Base-by-base conservation (phyloP, 1,140 invertebrate species). In the Drosophila chauvacae region DNA sequence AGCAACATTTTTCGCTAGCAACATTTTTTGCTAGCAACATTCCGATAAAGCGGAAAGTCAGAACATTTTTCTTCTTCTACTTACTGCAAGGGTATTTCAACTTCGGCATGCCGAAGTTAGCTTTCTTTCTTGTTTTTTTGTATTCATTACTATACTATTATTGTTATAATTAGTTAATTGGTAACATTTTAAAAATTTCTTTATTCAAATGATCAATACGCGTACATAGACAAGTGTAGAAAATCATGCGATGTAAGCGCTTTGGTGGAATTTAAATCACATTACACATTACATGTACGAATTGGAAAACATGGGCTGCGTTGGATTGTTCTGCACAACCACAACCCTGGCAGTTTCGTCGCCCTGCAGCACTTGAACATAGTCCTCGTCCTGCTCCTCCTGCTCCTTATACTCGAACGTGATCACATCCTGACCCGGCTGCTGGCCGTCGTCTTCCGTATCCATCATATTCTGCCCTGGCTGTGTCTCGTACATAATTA, bases 251-350 rank as follows among this genome's bases (percentile, higher is more conserved):
- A 13, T 26, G 3, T 6, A 16, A 16, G 28, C 37, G 47, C 41
- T 39, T 53, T 55, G 59, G 42, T 56, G 18, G 10, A 85, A 44
- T 69, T 77, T 2, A 50, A 73, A 62, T 37, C 47, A 14, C 33
- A 55, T 41, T 41, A 69, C 33, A 75, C 33, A 55, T 44, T 41
- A 69, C 33, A 75, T 35, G 44, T 77, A 77, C 35, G 53, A 68
- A 72, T 77, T 65, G 3, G 73, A 44, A 69, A 71, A 87, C 26
- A 77, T 57, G 3, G 84, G 80, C 16, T 73, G 68, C 1, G 65
- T 28, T 9, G 72, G 56, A 51, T 74, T 80, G 42, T 88, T 88
- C 20, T 80, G 77, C 20, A 91, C 69, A 9, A 88, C 79, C n/a
- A 90, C 73, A 30, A 90, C 88, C 60, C 72, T 82, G 26, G 73